Evolutionary conservation across 2,113 vertebrate genomes (phyloP), one percentile per base, ranked within the genome.

Genomic region (Hipposideros armiger): DNA sequence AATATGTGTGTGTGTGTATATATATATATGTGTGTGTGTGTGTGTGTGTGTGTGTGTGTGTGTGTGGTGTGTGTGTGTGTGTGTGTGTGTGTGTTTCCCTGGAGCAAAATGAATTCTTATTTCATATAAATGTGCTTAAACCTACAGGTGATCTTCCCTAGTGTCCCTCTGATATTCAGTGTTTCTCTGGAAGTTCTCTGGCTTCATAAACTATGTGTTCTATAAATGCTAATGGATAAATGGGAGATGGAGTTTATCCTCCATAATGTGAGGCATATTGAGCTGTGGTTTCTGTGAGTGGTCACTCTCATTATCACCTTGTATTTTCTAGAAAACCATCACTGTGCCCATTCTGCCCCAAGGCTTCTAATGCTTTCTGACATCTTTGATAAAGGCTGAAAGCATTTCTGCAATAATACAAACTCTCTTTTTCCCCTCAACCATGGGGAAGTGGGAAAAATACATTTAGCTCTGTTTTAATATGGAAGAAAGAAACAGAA

Each of bases 351-450:
- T 88, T 94, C 45, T 87, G 26, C 47, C 77, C 80, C 50, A 67
- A 93, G 45, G 32, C 11, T 58, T 47, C 32, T 91, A 84, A 69
- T 85, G 73, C 19, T 50, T 90, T 83, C 93, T 97, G 74, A 78
- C 42, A 84, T 60, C 80, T 95, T 95, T 95, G 90, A 85, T 95
- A 88, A 95, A 84, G 84, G 28, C 56, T 40, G 87, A 84, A 91
- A 66, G 9, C 24, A 60, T 91, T 80, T 76, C 52, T 22, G 60
- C 32, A 66, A 9, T 40, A 72, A 62, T 22, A 30, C 20, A 81
- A 73, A 64, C 19, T 87, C 13, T 82, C 54, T 82, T 74, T 70
- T 42, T 15, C 15, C 22, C 66, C 4, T 77, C 47, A 93, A 11
- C 20, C 72, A 90, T 26, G 47, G 9, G 7, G n/a, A 93, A 81